Conservation (phyloP, 2,888 invertebrate genomes). For the Chrysotoxum bicinctum region DNA sequence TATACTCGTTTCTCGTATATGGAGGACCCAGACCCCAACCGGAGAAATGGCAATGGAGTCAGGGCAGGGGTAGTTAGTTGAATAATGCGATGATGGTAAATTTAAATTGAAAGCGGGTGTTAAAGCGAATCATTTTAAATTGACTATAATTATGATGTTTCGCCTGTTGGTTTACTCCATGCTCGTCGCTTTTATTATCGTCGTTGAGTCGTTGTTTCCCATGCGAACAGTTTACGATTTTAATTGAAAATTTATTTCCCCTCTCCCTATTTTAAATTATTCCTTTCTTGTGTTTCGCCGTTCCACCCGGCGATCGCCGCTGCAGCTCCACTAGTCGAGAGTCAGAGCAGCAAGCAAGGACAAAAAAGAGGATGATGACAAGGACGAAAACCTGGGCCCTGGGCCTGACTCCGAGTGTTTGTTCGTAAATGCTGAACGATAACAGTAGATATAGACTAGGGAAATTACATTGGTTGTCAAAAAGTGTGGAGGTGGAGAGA, state of each 20-base stretch:
- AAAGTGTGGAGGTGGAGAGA: not conserved
- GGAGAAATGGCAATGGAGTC: not conserved
- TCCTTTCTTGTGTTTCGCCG: not conserved
- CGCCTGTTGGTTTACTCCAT: slow-evolving; percentile 31
- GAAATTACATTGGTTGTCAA: not conserved
- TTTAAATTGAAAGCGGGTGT: slow-evolving; percentile 67
- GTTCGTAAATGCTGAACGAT: not conserved
- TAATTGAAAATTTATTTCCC: slow-evolving; percentile 12
- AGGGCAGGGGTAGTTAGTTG: slow-evolving; percentile 24
- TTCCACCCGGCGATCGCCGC: not conserved
- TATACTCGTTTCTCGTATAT: not conserved
- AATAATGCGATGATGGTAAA: slow-evolving; percentile 54
- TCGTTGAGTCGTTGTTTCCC: slow-evolving; percentile 7
- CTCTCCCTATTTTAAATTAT: not conserved
- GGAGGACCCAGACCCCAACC: not conserved
- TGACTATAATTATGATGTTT: slow-evolving; percentile 65
- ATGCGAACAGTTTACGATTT: slow-evolving; percentile 17
- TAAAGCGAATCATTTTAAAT: slow-evolving; percentile 70
- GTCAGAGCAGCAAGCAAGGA: not conserved
- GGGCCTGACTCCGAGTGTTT: not conserved
- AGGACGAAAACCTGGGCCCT: not conserved
- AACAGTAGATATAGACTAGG: not conserved
- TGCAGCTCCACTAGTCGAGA: not conserved
- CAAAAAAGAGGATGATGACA: not conserved
- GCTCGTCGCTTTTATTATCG: not conserved